A percentile compares a stretch with the other conserved stretches of the same genome.
Evolutionary conservation across 2,113 vertebrate species (phyloP).

Genomic region (Myodes glareolus): DNA sequence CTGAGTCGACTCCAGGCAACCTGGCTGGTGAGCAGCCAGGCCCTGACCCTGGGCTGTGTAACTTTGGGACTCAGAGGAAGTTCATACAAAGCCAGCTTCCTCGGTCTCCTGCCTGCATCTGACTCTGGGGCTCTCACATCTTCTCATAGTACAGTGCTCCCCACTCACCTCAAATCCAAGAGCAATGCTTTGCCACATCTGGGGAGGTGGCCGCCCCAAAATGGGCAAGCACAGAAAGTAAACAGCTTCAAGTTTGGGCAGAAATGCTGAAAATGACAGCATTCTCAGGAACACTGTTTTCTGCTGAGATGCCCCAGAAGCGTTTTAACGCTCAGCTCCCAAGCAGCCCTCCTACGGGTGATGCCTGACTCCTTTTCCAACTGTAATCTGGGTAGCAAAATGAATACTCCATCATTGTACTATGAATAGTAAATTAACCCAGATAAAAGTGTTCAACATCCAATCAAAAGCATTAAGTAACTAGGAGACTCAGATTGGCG

Average conservation of each 20-base stretch:
- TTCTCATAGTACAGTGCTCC: rapidly evolving
- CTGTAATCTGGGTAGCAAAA: constrained; percentile 88
- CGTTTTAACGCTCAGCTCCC: constrained; percentile 80
- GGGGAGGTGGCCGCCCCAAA: rapidly evolving
- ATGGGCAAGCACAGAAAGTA: not conserved
- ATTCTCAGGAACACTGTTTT: constrained; percentile 68
- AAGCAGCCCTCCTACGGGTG: constrained; percentile 80
- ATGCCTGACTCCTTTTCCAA: constrained; percentile 88
- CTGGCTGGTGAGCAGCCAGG: not conserved
- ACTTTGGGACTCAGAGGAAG: rapidly evolving
- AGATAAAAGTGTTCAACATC: constrained; percentile 88
- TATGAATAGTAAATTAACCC: constrained; percentile 90
- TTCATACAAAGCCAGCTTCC: no score
- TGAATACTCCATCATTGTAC: constrained; percentile 88
- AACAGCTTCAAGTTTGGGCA: constrained; percentile 6
- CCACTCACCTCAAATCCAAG: rapidly evolving
- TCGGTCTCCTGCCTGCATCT: rapidly evolving
- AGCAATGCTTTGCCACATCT: rapidly evolving
- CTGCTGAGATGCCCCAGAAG: constrained; percentile 80
- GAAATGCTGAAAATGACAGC: constrained; percentile 53
- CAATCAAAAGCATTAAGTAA: constrained; percentile 88
- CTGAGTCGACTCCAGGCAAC: not conserved
- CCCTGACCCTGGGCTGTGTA: not conserved
- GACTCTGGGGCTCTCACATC: rapidly evolving
- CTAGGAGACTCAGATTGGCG: constrained; percentile 85